Base-by-base conservation (phyloP, 2,888 invertebrate genomes). In the Invenusta paracnida region DNA sequence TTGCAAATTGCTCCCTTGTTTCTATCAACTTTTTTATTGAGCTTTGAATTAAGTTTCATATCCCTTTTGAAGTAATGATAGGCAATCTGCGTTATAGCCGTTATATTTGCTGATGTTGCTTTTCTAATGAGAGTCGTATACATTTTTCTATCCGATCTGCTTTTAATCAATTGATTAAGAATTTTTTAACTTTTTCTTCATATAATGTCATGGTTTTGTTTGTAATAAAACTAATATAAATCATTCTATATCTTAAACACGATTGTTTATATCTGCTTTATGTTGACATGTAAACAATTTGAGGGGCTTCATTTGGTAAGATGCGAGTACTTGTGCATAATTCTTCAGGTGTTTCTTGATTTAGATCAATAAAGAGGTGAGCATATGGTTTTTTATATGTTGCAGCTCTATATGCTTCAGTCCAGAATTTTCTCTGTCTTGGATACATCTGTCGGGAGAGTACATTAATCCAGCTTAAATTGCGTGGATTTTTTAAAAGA, bases 51-150 rank as follows among this genome's bases (percentile, higher is more conserved):
- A 73, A 25, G 73, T 23, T 73, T 73, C 17, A 5, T 73, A 73
- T 73, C 73, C 11, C 27, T 73, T 25, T 73, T 73, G 27, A 23
- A 73, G 25, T 73, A 73, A 23, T 73, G 73, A 73, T 73, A 73
- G 73, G 73, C 27, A 73, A 73, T 73, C 73, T 73, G 73, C 25
- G 73, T 73, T 73, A 73, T 73, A 73, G 73, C 73, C 23, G 11
- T 5, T 73, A 73, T 73, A 73, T 73, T 73, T 23, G 2, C 2
- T 13, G 73, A 23, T 73, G 73, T 73, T 73, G 73, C 73, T 73
- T 73, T 73, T 73, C 73, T 73, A 25, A 73, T 73, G 73, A 73
- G 73, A 73, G 73, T 23, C 2, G 73, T 73, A 25, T 73, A 73
- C 2, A 2, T 5, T 23, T 73, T 73, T 73, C 73, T 73, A 73